Base-by-base conservation (phyloP, 92 coral and sea anemone genomes). In the Chrysogorgia sp. region DNA sequence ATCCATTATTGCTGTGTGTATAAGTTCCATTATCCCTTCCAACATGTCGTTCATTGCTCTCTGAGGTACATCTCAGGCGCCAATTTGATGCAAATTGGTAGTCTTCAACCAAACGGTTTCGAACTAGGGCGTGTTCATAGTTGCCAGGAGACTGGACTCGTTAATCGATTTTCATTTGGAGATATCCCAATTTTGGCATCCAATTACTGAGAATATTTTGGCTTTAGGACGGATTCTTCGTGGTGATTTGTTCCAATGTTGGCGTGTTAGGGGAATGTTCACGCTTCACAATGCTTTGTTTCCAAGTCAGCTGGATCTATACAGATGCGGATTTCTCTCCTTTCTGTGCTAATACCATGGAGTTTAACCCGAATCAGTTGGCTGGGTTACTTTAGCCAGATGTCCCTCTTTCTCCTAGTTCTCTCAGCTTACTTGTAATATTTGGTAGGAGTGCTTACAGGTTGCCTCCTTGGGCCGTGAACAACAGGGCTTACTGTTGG, bases 171-270 rank as follows among this genome's bases (percentile, higher is more conserved):
- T 75, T 67, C 75, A 88, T 75, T 30, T 84, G 89, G 25, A 84
- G 86, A 75, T 84, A 88, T 37, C 86, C n/a, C 86, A 71, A 77
- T 82, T 37, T 76, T 77, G 31, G 87, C 82, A 71, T 82, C 87
- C 15, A 85, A 35, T n/a, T 37, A 79, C 81, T 45, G 88, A 58
- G 50, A 84, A 85, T 14, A 68, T 43, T 55, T 83, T 83, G 63
- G 76, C 71, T 22, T 64, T 70, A 25, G 82, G 82, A n/a, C n/a
- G n/a, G n/a, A 50, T 67, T 74, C 24, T 74, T 74, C 19, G 67
- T 59, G 55, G 77, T 74, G 59, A 83, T 22, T 80, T 87, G 81
- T 57, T 83, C 85, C 21, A 86, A 81, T 17, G 82, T 69, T 29
- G 85, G 84, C n/a, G n/a, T n/a, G 58, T 72, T 76, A 30, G 88